Conservation (phyloP, 2,888 invertebrate species). For the Ormyrus thymus region DNA sequence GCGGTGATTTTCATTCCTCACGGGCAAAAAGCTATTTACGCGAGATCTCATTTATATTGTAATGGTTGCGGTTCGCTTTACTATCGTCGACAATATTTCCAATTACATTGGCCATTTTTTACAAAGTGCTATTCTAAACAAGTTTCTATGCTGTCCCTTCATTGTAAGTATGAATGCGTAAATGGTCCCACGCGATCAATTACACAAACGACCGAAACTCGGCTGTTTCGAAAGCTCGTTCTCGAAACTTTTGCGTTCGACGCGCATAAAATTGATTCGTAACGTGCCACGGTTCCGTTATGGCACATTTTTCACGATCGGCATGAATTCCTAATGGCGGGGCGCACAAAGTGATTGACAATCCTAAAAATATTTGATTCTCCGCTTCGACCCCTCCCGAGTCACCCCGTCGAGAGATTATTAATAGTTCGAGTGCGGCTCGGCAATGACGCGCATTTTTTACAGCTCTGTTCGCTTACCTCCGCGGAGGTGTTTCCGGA, state of each 20-base stretch:
- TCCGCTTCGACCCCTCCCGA: not conserved
- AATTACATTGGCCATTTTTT: too few relatives aligned
- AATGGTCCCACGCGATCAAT: slow-evolving; percentile 24
- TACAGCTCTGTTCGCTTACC: not conserved
- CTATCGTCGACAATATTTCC: too few relatives aligned
- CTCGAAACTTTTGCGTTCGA: not conserved
- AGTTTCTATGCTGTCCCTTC: too few relatives aligned
- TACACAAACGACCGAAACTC: not conserved
- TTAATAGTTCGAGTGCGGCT: not conserved
- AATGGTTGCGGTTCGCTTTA: too few relatives aligned
- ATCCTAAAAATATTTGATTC: not conserved
- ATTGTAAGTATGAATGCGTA: not conserved
- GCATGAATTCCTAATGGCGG: slow-evolving; percentile 2
- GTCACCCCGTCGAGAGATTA: not conserved
- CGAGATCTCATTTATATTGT: too few relatives aligned
- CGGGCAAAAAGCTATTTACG: too few relatives aligned
- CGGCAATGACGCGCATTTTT: slow-evolving; percentile 25
- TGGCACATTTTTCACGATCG: slow-evolving; percentile 15
- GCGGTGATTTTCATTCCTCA: too few relatives aligned
- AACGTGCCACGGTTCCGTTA: not conserved
- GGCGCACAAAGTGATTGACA: not conserved
- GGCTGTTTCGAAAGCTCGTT: not conserved
- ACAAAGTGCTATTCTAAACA: too few relatives aligned
- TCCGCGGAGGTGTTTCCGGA: not conserved
- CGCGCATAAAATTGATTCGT: slow-evolving; percentile 16